Evolutionary conservation across 2,888 invertebrate species (phyloP).

Genomic region (Lagria hirta): DNA sequence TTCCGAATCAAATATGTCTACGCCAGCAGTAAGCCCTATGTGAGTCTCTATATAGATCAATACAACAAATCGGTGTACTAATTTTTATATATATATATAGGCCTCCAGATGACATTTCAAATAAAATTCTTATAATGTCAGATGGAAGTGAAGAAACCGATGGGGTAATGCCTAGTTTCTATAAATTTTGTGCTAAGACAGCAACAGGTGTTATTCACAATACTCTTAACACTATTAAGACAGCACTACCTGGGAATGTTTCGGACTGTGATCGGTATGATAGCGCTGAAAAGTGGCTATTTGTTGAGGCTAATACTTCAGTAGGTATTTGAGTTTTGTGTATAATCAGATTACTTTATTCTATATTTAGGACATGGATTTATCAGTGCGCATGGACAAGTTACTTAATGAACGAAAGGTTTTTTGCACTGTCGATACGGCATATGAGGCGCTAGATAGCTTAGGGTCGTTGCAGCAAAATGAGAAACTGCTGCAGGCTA

Average conservation of each 20-base stretch:
- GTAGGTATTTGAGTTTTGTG: constrained; percentile 37
- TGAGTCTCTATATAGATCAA: constrained; percentile 32
- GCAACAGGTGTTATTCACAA: constrained; percentile 72
- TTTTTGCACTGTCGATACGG: constrained; percentile 62
- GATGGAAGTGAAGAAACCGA: constrained; percentile 46
- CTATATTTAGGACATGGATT: constrained; percentile 50
- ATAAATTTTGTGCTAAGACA: constrained; percentile 72
- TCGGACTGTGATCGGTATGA: constrained; percentile 49
- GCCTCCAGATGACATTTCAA: constrained; percentile 40
- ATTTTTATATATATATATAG: constrained; percentile 21
- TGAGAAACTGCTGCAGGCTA: constrained; percentile 25
- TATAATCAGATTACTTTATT: constrained; percentile 7
- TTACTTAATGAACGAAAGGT: constrained; percentile 60
- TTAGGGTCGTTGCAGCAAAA: constrained; percentile 50
- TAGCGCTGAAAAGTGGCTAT: constrained; percentile 54
- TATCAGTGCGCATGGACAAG: constrained; percentile 56
- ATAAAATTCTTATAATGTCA: constrained; percentile 27
- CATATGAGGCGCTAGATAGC: constrained; percentile 64
- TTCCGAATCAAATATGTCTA: constrained; percentile 49
- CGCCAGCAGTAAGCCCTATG: constrained; percentile 53
- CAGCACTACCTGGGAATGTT: constrained; percentile 63
- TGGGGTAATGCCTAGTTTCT: constrained; percentile 52
- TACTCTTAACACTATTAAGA: constrained; percentile 73
- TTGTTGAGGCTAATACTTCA: constrained; percentile 51
- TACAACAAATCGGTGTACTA: neutral